phyloP scores from a whole-genome alignment of 2,888 invertebrate genomes.

The Lycia hirtaria region DNA sequence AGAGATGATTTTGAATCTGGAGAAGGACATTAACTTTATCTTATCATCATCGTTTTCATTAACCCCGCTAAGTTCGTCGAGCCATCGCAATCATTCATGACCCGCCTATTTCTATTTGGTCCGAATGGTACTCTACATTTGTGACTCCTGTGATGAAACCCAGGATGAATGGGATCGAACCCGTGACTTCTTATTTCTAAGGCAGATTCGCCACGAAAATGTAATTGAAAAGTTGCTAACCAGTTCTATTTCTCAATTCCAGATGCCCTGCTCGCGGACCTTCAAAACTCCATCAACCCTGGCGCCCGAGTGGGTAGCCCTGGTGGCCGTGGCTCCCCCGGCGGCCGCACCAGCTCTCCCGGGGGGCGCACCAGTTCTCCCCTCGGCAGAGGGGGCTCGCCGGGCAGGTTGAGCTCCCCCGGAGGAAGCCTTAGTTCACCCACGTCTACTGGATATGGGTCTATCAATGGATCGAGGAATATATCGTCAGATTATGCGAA shows the following conservation, averaged over 20 bases:
- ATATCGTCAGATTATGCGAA: conserved; percentile 79
- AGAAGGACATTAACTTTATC: no score
- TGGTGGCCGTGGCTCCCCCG: conserved; percentile 74
- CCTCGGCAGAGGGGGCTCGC: conserved; percentile 55
- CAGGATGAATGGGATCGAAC: no score
- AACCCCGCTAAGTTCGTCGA: no score
- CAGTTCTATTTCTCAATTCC: conserved; percentile 65
- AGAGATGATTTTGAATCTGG: no score
- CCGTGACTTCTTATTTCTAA: neutral
- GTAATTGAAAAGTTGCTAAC: neutral
- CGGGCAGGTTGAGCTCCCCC: conserved; percentile 57
- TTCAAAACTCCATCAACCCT: conserved; percentile 94
- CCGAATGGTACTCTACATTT: no score
- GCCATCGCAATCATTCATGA: no score
- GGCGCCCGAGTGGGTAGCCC: conserved; percentile 85
- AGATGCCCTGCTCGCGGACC: conserved; percentile 98
- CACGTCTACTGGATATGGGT: conserved; percentile 90
- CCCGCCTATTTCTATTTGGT: no score
- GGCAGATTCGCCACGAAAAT: no score
- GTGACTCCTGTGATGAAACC: no score
- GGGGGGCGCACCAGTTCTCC: conserved; percentile 44
- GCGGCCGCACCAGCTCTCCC: conserved; percentile 65
- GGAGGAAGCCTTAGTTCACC: conserved; percentile 81
- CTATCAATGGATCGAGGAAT: conserved; percentile 89
- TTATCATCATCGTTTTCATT: no score